phyloP scores from a whole-genome alignment of 2,113 vertebrate species.

The Barnardius zonarius region DNA sequence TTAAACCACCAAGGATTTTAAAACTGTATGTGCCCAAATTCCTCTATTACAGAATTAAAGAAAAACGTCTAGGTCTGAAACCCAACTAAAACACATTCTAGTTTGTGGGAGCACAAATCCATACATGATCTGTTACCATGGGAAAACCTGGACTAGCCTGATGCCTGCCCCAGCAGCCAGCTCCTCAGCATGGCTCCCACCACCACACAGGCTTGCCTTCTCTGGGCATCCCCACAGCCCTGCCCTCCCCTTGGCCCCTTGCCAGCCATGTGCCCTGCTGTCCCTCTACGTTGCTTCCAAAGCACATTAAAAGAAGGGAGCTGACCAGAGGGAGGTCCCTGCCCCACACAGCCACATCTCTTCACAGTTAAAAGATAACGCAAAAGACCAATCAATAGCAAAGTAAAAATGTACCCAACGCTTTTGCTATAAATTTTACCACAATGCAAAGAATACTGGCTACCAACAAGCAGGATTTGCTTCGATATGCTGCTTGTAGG shows the following conservation, averaged over 20 bases:
- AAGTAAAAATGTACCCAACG: background rate
- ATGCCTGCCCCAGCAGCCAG: background rate
- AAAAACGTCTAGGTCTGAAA: background rate
- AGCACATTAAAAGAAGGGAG: accelerated
- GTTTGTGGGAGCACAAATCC: background rate
- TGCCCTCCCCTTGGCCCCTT: background rate
- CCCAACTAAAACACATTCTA: background rate
- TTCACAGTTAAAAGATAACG: background rate
- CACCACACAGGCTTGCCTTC: background rate
- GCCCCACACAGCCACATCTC: background rate
- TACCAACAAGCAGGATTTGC: background rate
- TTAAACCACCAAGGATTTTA: conserved; percentile 16
- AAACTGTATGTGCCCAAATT: background rate
- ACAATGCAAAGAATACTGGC: background rate
- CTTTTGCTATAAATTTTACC: background rate
- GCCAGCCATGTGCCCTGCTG: background rate
- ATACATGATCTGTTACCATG: background rate
- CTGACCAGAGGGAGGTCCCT: background rate
- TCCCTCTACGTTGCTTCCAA: accelerated
- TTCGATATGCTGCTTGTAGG: background rate
- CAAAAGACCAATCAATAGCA: background rate
- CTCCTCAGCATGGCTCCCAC: background rate
- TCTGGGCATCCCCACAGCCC: background rate
- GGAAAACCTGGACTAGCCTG: accelerated
- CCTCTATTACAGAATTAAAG: background rate